Evolutionary conservation across 2,797 vertebrate species (phyloP).

Genomic region (Sebastes cheni): DNA sequence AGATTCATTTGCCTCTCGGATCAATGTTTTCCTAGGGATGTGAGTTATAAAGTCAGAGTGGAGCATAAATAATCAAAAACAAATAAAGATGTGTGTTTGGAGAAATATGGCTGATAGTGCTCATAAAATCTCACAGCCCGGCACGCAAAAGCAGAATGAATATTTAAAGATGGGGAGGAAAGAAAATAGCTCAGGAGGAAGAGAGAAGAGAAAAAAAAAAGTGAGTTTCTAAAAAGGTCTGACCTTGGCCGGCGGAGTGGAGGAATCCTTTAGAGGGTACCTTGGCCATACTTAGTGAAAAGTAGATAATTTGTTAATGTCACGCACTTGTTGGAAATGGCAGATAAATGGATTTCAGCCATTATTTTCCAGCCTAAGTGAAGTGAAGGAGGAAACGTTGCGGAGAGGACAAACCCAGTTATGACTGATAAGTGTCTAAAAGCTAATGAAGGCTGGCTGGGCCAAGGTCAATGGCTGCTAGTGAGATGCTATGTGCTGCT

Average conservation of each 20-base stretch:
- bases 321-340: constrained; percentile 89
- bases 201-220: constrained; percentile 48
- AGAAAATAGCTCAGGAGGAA: constrained; percentile 74
- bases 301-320: constrained; percentile 90
- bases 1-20: constrained; percentile 86
- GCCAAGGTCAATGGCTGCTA: constrained; percentile 89
- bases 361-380: constrained; percentile 89
- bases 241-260: constrained; percentile 80
- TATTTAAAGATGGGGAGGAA: constrained; percentile 86
- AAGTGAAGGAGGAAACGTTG: constrained; percentile 87
- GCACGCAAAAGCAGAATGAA: constrained; percentile 81
- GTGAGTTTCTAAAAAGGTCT: constrained; percentile 82
- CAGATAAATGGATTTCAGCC: constrained; percentile 91
- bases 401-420: constrained; percentile 87
- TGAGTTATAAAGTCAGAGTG: constrained; percentile 84
- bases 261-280: constrained; percentile 86
- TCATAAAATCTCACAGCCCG: constrained; percentile 79
- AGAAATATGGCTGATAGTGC: constrained; percentile 83
- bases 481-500: constrained; percentile 83
- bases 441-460: constrained; percentile 89
- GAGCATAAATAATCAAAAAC: constrained; percentile 87
- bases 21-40: constrained; percentile 86
- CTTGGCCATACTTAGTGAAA: constrained; percentile 88
- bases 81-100: constrained; percentile 86
- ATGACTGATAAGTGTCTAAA: constrained; percentile 92